A percentile compares a stretch with the other conserved stretches of the same genome.
phyloP scores from a whole-genome alignment of 2,113 vertebrate species.

The Pholis gunnellus region DNA sequence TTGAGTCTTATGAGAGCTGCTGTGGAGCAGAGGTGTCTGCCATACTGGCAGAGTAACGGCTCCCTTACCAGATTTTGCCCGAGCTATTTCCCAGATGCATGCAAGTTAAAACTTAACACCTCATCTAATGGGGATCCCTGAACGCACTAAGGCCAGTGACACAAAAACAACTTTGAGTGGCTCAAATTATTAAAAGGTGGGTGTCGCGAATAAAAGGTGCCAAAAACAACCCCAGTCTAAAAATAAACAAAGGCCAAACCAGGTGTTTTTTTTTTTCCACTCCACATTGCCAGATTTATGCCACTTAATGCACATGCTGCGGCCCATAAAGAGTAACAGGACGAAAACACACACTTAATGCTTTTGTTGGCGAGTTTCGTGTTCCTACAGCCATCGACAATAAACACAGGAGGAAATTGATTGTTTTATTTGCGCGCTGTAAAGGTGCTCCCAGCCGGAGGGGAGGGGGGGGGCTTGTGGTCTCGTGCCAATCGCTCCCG shows the following conservation, averaged over 20 bases:
- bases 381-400: conserved; percentile 45
- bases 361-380: conserved; percentile 57
- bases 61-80: conserved; percentile 46
- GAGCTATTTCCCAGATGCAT: conserved; percentile 6
- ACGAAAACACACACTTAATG: conserved; percentile 52
- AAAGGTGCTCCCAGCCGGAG: conserved; percentile 27
- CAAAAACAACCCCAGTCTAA: conserved; percentile 70
- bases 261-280: conserved; percentile 46
- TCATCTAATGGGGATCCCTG: conserved; percentile 14
- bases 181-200: conserved; percentile 55
- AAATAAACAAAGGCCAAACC: conserved; percentile 49
- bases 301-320: conserved; percentile 31
- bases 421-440: conserved; percentile 53
- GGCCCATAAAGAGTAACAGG: conserved; percentile 48
- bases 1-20: conserved; percentile 38
- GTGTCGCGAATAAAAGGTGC: conserved; percentile 48
- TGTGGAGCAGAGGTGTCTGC: conserved; percentile 45
- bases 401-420: conserved; percentile 46
- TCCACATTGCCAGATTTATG: conserved; percentile 36
- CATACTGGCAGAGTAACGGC: conserved; percentile 43
- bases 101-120: conserved; percentile 14
- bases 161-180: conserved; percentile 37
- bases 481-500: conserved; percentile 30
- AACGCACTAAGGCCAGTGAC: not conserved
- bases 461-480: not conserved